Evolutionary conservation across 2,888 invertebrate species (phyloP).

Genomic region (Physocephala rufipes): DNA sequence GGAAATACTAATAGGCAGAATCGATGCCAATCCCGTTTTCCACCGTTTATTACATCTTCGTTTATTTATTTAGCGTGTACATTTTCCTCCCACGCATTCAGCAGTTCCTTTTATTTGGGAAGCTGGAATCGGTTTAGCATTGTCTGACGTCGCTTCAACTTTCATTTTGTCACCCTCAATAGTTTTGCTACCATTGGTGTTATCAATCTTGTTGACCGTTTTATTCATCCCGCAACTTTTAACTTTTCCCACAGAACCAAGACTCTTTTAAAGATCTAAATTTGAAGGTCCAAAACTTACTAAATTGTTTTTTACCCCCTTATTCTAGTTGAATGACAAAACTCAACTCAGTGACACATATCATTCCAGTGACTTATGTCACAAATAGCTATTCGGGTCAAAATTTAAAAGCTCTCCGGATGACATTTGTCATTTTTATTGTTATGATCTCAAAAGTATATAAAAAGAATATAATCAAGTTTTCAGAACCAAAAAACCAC

Average conservation of each 20-base stretch:
- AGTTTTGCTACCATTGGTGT: neutral
- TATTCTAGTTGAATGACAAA: no score
- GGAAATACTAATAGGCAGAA: no score
- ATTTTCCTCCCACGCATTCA: conserved; percentile 6
- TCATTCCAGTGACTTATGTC: no score
- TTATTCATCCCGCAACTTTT: neutral
- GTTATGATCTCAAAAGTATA: no score
- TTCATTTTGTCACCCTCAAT: neutral
- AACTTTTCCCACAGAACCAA: neutral
- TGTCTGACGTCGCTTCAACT: neutral
- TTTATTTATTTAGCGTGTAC: neutral
- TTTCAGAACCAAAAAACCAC: no score
- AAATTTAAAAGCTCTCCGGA: no score
- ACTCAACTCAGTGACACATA: no score
- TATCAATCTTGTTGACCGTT: neutral
- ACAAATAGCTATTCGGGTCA: no score
- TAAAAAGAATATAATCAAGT: no score
- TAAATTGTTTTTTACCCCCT: neutral
- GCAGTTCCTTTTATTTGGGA: neutral
- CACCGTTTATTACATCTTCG: neutral
- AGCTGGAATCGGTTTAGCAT: neutral
- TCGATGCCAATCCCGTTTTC: neutral
- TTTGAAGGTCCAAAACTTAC: neutral
- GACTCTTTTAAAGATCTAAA: neutral
- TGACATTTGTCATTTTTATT: no score